phyloP scores from a whole-genome alignment of 2,888 invertebrate genomes.

The Venusia cambrica region DNA sequence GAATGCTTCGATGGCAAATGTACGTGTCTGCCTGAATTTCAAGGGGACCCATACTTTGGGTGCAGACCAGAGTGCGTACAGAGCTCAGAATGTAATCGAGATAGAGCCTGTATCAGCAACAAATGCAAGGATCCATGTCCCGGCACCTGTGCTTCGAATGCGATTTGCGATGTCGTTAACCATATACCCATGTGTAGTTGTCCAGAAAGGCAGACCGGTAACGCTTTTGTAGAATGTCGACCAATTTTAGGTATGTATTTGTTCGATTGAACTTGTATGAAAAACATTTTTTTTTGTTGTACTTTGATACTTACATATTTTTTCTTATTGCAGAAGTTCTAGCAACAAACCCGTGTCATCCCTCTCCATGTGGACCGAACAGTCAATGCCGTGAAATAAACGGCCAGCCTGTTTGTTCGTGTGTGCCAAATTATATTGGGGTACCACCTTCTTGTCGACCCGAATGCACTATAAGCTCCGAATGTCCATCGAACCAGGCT shows the following conservation, averaged over 20 bases:
- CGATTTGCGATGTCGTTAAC: conserved; percentile 85
- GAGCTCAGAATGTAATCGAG: conserved; percentile 86
- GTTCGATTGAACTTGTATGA: too few species aligned
- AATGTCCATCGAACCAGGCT: conserved; percentile 86
- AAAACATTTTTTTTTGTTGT: neutral
- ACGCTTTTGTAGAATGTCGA: conserved; percentile 84
- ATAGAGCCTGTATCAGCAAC: conserved; percentile 85
- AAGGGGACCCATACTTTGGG: conserved; percentile 88
- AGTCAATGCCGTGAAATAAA: conserved; percentile 83
- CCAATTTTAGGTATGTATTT: conserved; percentile 74
- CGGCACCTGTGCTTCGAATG: conserved; percentile 88
- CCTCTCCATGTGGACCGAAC: conserved; percentile 84
- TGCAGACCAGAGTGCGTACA: conserved; percentile 91
- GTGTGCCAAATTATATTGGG: conserved; percentile 83
- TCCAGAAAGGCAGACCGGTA: conserved; percentile 83
- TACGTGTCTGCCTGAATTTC: conserved; percentile 86
- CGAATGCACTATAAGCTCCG: conserved; percentile 86
- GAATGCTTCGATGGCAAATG: conserved; percentile 85
- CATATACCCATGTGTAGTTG: conserved; percentile 83
- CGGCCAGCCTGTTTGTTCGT: conserved; percentile 86
- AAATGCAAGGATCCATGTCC: conserved; percentile 91
- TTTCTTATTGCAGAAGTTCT: conserved; percentile 70
- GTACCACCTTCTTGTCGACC: conserved; percentile 86
- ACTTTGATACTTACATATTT: conserved; percentile 1
- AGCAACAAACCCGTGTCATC: conserved; percentile 81